phyloP scores from a whole-genome alignment of 2,888 invertebrate species.

The Tetragonula carbonaria region DNA sequence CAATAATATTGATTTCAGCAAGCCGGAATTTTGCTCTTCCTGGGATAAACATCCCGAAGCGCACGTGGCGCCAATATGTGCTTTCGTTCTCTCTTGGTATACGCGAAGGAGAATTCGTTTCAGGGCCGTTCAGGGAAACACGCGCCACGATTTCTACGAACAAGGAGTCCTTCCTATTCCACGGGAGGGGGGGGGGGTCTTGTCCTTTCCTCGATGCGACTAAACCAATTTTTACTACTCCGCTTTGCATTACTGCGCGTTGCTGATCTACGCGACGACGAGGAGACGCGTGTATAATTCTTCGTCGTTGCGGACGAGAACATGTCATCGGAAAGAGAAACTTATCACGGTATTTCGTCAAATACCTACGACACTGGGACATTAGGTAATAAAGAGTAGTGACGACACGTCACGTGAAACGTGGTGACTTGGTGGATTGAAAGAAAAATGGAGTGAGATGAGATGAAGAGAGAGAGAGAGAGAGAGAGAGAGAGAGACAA shows the following conservation, averaged over 20 bases:
- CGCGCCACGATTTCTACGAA: constrained; percentile 24
- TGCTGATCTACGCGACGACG: neutral
- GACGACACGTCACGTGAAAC: neutral
- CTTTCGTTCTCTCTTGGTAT: constrained; percentile 53
- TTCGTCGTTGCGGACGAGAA: no score
- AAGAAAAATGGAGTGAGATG: neutral
- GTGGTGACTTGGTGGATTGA: neutral
- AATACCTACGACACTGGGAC: neutral
- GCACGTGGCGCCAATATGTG: constrained; percentile 81
- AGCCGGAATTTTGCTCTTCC: constrained; percentile 79
- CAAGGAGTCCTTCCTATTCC: constrained; percentile 19
- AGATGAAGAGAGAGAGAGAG: neutral
- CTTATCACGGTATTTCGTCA: no score
- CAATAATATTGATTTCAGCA: constrained; percentile 81
- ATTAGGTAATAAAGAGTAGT: neutral
- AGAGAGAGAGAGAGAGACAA: neutral
- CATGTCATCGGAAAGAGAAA: no score
- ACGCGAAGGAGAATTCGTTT: constrained; percentile 61
- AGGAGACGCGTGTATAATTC: no score
- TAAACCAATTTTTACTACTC: constrained; percentile 12
- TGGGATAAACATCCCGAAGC: constrained; percentile 79
- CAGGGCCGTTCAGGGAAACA: constrained; percentile 57
- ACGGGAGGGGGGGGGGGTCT: neutral
- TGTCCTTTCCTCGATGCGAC: constrained; percentile 22
- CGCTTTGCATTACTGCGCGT: neutral